Conservation (phyloP, 2,888 invertebrate species). For the Cryptus viduatorius region DNA sequence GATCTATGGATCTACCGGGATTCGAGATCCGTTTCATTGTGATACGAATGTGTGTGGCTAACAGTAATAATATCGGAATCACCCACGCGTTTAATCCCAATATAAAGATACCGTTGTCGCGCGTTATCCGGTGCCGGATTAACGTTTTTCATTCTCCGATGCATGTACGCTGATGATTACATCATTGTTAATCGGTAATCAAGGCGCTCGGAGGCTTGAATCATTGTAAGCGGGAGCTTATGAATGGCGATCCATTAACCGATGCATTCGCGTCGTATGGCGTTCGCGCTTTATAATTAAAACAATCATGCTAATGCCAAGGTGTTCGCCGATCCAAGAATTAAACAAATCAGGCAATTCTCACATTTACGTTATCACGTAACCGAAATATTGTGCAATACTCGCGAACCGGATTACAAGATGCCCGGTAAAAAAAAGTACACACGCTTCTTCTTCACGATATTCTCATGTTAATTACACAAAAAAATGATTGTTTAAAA, state of each 20-base stretch:
- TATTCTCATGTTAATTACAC: too few species aligned
- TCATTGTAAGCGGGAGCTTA: neutral
- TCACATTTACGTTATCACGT: too few species aligned
- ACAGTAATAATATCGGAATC: neutral
- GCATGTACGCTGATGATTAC: neutral
- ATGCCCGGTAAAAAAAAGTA: too few species aligned
- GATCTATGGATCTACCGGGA: conserved; percentile 47
- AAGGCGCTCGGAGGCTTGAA: neutral
- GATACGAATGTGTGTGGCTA: conserved; percentile 4
- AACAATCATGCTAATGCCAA: neutral
- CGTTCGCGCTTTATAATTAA: neutral
- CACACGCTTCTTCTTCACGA: too few species aligned
- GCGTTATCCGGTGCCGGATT: neutral
- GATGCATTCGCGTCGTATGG: neutral
- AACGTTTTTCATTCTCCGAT: neutral
- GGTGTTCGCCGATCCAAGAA: neutral
- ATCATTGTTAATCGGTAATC: neutral
- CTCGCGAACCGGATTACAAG: too few species aligned
- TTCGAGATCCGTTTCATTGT: conserved; percentile 46
- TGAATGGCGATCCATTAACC: neutral
- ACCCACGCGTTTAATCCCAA: conserved; percentile 26
- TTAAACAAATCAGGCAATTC: neutral
- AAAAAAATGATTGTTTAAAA: too few species aligned
- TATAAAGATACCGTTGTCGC: conserved; percentile 6
- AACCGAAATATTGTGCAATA: too few species aligned